Evolutionary conservation across 2,888 invertebrate genomes (phyloP).

Genomic region (Noctua janthe): DNA sequence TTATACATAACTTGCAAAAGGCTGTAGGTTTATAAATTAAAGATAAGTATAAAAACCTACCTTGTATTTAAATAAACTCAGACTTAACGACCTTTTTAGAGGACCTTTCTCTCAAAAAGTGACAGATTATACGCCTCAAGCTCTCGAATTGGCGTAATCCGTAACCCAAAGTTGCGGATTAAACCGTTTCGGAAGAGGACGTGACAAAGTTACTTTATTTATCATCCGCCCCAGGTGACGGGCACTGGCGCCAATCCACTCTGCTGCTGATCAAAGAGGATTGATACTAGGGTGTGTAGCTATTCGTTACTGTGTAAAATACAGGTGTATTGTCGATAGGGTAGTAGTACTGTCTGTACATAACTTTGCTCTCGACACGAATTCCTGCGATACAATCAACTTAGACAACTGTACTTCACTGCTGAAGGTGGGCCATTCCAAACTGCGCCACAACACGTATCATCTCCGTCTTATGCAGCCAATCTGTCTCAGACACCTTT

Average conservation of each 20-base stretch:
- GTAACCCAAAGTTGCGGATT: slow-evolving; percentile 36
- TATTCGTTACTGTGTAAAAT: background rate
- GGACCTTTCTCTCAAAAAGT: slow-evolving; percentile 4
- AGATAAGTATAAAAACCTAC: too few relatives aligned
- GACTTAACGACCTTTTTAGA: background rate
- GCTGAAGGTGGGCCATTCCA: background rate
- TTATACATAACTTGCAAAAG: too few relatives aligned
- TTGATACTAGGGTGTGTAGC: background rate
- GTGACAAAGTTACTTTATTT: slow-evolving; percentile 56
- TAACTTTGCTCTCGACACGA: background rate
- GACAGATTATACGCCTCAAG: slow-evolving; percentile 25
- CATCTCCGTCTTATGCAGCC: background rate
- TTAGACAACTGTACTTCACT: background rate
- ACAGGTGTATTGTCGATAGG: background rate
- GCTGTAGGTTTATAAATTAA: too few relatives aligned
- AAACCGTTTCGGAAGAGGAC: slow-evolving; percentile 17
- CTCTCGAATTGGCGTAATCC: slow-evolving; percentile 32
- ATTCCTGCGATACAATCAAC: background rate
- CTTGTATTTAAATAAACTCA: background rate
- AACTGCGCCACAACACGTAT: background rate
- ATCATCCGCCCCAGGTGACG: slow-evolving; percentile 24
- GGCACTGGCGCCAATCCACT: slow-evolving; percentile 11
- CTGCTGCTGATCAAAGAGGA: slow-evolving; percentile 2
- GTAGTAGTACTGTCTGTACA: background rate
- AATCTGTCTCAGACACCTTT: background rate